Conservation (phyloP, 2,888 invertebrate genomes). For the Merodon equestris region DNA sequence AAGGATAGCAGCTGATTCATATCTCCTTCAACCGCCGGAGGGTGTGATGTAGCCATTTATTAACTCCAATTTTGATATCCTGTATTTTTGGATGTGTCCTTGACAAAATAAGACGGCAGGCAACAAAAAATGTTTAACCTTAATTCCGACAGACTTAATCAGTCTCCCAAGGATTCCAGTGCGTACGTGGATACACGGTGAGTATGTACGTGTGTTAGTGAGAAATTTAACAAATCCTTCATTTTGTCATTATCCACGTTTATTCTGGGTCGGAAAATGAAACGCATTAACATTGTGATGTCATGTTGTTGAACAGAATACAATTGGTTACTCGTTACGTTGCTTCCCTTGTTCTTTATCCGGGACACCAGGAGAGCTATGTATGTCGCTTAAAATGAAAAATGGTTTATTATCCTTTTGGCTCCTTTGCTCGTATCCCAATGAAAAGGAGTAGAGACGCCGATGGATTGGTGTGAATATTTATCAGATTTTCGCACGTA, state of each 20-base stretch:
- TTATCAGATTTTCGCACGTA: conserved; percentile 8
- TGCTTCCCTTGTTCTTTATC: too few relatives aligned
- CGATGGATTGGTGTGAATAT: background rate
- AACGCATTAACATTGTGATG: conserved; percentile 7
- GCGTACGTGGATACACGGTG: background rate
- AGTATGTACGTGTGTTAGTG: background rate
- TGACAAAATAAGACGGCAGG: conserved; percentile 15
- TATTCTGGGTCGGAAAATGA: conserved; percentile 13
- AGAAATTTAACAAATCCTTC: conserved; percentile 12
- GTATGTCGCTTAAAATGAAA: conserved; percentile 4
- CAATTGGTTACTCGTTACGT: background rate
- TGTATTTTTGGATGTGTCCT: conserved; percentile 16
- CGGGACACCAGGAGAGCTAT: too few relatives aligned
- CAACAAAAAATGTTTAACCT: background rate
- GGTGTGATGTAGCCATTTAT: too few relatives aligned
- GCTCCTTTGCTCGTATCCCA: too few relatives aligned
- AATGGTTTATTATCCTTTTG: background rate
- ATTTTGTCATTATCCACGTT: conserved; percentile 16
- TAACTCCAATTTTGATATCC: too few relatives aligned
- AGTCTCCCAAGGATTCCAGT: conserved; percentile 9
- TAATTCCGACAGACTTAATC: conserved; percentile 32
- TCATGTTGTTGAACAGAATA: background rate
- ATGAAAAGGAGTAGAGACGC: too few relatives aligned
- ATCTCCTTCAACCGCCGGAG: too few relatives aligned
- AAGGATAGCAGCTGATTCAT: too few relatives aligned